Evolutionary conservation across 2,113 vertebrate genomes (phyloP).

Genomic region (Leptobrachium leishanense): DNA sequence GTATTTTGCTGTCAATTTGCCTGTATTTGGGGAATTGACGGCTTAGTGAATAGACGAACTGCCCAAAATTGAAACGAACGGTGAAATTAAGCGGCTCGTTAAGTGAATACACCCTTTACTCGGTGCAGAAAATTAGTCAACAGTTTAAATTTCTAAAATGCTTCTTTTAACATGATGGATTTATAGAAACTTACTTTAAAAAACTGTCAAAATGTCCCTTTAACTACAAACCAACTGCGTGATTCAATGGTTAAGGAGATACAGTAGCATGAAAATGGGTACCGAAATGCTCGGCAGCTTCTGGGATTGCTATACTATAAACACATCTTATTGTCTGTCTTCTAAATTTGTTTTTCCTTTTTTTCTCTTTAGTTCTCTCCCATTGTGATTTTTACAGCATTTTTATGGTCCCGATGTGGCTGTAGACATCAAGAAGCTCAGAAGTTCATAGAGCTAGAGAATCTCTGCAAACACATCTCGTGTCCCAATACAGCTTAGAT

Average conservation of each 20-base stretch:
- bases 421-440: background rate
- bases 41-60: too few species aligned
- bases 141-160: too few species aligned
- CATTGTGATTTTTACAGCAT: conserved; percentile 1
- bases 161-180: too few species aligned
- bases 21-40: too few species aligned
- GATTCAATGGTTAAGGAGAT: background rate
- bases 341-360: background rate
- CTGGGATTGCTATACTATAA: conserved; percentile 8
- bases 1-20: too few species aligned
- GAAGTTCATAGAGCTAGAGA: background rate
- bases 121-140: too few species aligned
- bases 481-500: background rate
- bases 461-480: background rate
- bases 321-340: conserved; percentile 1
- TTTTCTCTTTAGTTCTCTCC: background rate
- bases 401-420: conserved; percentile 5
- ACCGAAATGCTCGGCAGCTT: background rate
- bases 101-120: too few species aligned
- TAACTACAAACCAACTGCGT: too few species aligned
- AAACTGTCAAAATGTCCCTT: too few species aligned
- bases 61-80: too few species aligned
- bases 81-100: too few species aligned
- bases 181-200: too few species aligned
- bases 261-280: background rate